Evolutionary conservation across 2,797 vertebrate species (phyloP), one percentile per base, ranked within the genome.

Genomic region (Aulostomus chinensis): DNA sequence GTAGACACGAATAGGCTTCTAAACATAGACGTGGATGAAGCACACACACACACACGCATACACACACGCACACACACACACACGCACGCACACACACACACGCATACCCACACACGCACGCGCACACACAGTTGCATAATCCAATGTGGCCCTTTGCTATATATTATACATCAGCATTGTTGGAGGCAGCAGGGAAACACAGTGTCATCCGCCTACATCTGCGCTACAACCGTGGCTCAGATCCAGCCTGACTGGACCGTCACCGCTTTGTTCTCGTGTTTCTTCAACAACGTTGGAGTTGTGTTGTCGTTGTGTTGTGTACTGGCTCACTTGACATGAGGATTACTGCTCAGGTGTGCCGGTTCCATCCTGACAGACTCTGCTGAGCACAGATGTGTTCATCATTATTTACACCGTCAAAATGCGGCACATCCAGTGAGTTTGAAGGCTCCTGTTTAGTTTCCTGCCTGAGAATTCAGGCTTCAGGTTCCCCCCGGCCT

Each of bases 121-220:
- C 3, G 32, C 4, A 53, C 31, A 34, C n/a, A 14, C 16, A 16
- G 62, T 86, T 85, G 60, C 52, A 11, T 83, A 83, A 83, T 41
- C 21, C 28, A 57, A 53, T 38, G 56, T 22, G 17, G 11, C 68
- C 62, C 58, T 53, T 65, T 62, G 68, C 21, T 32, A 83, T 79
- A 58, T 79, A 78, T 81, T 73, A 86, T 85, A 72, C 64, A 88
- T 82, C 62, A 78, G 48, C 9, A 25, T 66, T 68, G 69, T 60
- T 46, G 46, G 46, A 64, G 42, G 68, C 42, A 41, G 30, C 30
- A 35, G 29, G 15, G 34, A 57, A 22, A 5, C 12, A 10, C 50
- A 39, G 37, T 54, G 57, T 21, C 47, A 33, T 29, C 54, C 5
- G 4, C 61, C 36, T 18, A 24, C 54, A 18, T 16, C 30, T 1